A percentile compares a stretch with the other conserved stretches of the same genome.
Conservation (phyloP, 1,140 invertebrate genomes). For the Neotoxoptera formosana region DNA sequence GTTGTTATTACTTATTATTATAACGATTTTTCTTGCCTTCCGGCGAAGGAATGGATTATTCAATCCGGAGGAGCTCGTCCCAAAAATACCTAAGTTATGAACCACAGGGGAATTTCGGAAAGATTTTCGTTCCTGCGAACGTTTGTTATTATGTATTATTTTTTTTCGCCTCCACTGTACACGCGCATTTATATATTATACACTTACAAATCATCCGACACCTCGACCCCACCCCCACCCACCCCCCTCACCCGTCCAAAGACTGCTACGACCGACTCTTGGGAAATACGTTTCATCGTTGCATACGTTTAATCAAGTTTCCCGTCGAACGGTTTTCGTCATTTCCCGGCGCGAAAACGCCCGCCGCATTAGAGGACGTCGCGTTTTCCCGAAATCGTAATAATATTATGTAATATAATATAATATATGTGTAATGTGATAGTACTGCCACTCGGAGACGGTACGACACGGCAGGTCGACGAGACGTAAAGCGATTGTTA, state of each 20-base stretch:
- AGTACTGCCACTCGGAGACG: neutral
- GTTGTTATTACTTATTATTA: neutral
- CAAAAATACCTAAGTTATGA: constrained; percentile 40
- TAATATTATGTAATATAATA: too few species aligned
- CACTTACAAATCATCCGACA: constrained; percentile 40
- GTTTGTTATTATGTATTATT: constrained; percentile 43
- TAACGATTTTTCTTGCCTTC: neutral
- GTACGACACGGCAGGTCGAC: neutral
- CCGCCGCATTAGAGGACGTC: neutral
- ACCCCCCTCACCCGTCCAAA: too few species aligned
- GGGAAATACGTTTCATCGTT: constrained; percentile 26
- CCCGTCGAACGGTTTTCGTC: constrained; percentile 30
- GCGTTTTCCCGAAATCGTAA: neutral
- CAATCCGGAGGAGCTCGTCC: neutral
- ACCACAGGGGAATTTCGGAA: constrained; percentile 12
- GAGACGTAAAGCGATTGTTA: neutral
- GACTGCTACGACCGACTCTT: neutral
- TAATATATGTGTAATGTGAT: neutral
- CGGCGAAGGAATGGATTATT: neutral
- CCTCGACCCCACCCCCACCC: neutral
- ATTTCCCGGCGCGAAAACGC: neutral
- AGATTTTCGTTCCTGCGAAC: neutral
- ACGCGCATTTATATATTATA: neutral
- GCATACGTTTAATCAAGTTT: constrained; percentile 50
- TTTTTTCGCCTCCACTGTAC: neutral